These are phyloP conservation scores for Eulemur macaco DNA, from an alignment of 2,113 vertebrate species.

Conservation along the genomic window DNA sequence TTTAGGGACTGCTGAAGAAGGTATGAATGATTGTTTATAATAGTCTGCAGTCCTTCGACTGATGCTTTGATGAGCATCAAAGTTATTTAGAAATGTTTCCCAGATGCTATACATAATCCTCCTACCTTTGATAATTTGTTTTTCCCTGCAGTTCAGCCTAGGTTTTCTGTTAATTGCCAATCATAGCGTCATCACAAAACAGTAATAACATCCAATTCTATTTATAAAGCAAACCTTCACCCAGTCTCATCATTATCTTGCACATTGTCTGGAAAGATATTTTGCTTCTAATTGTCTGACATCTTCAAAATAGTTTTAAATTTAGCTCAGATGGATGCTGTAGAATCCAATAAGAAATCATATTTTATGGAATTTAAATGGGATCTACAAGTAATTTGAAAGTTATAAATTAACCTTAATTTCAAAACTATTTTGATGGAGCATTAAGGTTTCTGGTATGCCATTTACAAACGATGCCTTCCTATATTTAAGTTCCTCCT, in stretches of 20 bases:
- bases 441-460: neutral
- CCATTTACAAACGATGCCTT: neutral
- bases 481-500: conserved; percentile 21
- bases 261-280: conserved; percentile 17
- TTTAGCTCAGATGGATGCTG: conserved; percentile 30
- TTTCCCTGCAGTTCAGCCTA: neutral
- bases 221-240: conserved; percentile 40
- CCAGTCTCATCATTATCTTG: neutral
- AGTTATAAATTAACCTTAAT: conserved; percentile 41
- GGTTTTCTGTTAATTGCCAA: conserved; percentile 41
- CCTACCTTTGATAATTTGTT: neutral
- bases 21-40: conserved; percentile 37
- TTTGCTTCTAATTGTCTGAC: conserved; percentile 41
- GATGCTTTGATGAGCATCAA: neutral
- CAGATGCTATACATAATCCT: neutral
- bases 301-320: conserved; percentile 45
- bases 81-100: conserved; percentile 36
- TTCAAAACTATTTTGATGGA: conserved; percentile 21
- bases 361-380: conserved; percentile 42
- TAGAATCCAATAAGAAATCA: conserved; percentile 15
- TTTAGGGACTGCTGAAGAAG: conserved; percentile 73
- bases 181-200: conserved; percentile 46
- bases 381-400: neutral
- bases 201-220: conserved; percentile 7
- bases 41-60: neutral